Evolutionary conservation across 1,140 invertebrate species (phyloP).

Genomic region (Brachionus plicatilis): DNA sequence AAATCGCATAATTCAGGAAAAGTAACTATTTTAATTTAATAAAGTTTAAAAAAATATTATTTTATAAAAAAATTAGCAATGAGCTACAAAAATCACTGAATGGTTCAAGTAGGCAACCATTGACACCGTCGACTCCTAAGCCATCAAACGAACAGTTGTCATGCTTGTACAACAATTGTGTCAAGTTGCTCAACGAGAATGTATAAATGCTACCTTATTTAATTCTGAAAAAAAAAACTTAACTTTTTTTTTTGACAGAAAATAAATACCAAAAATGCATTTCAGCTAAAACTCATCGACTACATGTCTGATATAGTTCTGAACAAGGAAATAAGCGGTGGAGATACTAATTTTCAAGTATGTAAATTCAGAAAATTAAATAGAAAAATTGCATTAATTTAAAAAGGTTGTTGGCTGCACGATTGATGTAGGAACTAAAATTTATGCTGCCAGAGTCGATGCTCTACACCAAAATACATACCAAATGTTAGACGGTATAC

Average conservation of each 20-base stretch:
- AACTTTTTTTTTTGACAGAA: neutral
- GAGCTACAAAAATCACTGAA: neutral
- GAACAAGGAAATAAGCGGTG: slow-evolving; percentile 19
- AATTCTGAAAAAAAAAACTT: neutral
- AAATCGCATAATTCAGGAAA: neutral
- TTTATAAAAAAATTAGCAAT: neutral
- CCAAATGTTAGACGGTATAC: slow-evolving; percentile 33
- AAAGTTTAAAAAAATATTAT: neutral
- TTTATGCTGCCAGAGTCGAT: slow-evolving; percentile 29
- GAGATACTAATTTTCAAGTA: slow-evolving; percentile 32
- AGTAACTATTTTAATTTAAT: neutral
- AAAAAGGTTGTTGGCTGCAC: slow-evolving; percentile 26
- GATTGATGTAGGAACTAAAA: slow-evolving; percentile 35
- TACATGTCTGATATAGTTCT: slow-evolving; percentile 35
- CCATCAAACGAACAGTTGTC: slow-evolving; percentile 29
- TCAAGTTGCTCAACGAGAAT: slow-evolving; percentile 36
- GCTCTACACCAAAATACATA: slow-evolving; percentile 36
- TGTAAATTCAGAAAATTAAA: neutral
- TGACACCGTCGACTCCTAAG: neutral
- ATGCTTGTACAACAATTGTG: slow-evolving; percentile 39
- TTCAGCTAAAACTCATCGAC: slow-evolving; percentile 34
- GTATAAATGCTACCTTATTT: neutral
- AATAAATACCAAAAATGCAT: slow-evolving; percentile 39
- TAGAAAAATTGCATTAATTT: too few relatives aligned
- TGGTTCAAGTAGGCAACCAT: neutral